phyloP scores from a whole-genome alignment of 1,140 invertebrate genomes.

The Cecropterus lyciades region DNA sequence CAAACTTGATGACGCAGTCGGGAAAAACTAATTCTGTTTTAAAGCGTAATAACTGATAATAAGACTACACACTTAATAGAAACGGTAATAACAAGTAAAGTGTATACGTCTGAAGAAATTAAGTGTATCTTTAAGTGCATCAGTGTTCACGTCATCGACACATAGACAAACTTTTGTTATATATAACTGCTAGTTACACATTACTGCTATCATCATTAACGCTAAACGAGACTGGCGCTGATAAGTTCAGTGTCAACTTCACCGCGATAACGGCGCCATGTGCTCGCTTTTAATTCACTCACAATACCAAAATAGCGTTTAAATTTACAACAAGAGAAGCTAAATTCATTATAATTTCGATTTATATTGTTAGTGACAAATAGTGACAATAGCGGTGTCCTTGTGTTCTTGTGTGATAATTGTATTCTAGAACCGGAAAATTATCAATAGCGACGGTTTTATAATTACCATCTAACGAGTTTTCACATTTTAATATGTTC shows the following conservation, averaged over 20 bases:
- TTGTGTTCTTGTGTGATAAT: slow-evolving; percentile 4
- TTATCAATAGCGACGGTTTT: not conserved
- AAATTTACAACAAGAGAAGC: slow-evolving; percentile 1
- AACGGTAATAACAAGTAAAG: not conserved
- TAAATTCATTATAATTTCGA: not conserved
- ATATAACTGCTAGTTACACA: not conserved
- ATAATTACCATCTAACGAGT: not conserved
- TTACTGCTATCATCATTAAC: slow-evolving; percentile 6
- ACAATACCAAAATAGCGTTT: slow-evolving; percentile 6
- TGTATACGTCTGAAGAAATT: not conserved
- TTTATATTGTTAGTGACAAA: slow-evolving; percentile 1
- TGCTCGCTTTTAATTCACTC: not conserved
- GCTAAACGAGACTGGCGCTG: slow-evolving; percentile 25
- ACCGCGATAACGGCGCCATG: slow-evolving; percentile 13
- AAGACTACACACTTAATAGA: not conserved
- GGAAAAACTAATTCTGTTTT: too few relatives aligned
- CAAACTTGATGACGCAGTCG: too few relatives aligned
- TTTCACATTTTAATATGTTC: not conserved
- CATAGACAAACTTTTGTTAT: not conserved
- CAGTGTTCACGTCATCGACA: not conserved
- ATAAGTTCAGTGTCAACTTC: slow-evolving; percentile 52
- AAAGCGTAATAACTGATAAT: not conserved
- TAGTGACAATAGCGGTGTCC: not conserved
- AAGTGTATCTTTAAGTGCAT: not conserved
- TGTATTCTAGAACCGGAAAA: not conserved